Evolutionary conservation across 2,113 vertebrate genomes (phyloP).

Genomic region (Tychaedon coryphoeus): DNA sequence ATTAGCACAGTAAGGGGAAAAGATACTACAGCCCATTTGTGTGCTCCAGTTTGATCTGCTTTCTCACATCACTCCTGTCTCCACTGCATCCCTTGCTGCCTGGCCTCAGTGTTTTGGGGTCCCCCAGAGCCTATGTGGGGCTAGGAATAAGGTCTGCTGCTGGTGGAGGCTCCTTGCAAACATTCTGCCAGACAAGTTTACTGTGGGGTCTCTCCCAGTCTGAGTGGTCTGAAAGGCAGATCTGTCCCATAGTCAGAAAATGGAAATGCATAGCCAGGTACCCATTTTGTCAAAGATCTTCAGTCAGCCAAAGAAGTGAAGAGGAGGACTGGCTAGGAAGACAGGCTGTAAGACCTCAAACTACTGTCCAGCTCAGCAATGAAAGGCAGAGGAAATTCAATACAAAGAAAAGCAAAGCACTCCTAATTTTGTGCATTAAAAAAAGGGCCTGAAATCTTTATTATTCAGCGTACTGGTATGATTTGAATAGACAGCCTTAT

Average conservation of each 20-base stretch:
- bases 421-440: not conserved
- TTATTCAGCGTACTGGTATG: not conserved
- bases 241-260: not conserved
- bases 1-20: not conserved
- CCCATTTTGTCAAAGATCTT: not conserved
- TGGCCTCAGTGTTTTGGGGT: accelerated
- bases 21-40: not conserved
- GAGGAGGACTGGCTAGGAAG: not conserved
- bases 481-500: not conserved
- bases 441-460: not conserved
- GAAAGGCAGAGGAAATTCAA: not conserved
- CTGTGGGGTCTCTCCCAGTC: not conserved
- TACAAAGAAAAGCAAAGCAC: not conserved
- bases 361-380: not conserved
- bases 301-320: not conserved
- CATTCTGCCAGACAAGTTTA: not conserved
- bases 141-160: not conserved
- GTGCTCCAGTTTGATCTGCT: not conserved
- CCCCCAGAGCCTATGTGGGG: accelerated
- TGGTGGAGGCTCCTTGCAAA: not conserved
- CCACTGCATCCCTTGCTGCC: not conserved
- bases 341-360: not conserved
- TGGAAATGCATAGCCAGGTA: not conserved
- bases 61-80: not conserved
- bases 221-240: not conserved